These are phyloP conservation scores for Trichomycterus rosablanca DNA, from an alignment of 2,113 vertebrate genomes.

Conservation along the genomic window DNA sequence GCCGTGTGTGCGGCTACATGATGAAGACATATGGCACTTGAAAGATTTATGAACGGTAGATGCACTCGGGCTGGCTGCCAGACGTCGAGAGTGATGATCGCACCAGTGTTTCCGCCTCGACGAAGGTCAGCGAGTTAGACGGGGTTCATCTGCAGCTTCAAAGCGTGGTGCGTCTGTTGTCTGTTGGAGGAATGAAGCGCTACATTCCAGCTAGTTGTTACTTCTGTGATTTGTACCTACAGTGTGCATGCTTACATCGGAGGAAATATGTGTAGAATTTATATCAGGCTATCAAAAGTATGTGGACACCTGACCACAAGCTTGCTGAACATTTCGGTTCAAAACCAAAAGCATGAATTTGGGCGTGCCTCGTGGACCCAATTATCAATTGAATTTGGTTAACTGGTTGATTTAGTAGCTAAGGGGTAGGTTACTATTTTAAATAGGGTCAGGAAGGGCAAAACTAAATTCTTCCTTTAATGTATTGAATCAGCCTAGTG, in stretches of 20 bases:
- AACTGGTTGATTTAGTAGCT: no score
- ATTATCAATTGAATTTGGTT: no score
- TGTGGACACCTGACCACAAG: no score
- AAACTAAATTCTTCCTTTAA: no score
- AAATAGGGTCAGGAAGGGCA: no score
- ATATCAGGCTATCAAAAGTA: no score
- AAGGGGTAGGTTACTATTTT: no score
- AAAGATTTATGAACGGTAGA: conserved; percentile 39
- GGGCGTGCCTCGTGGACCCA: no score
- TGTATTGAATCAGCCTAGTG: no score
- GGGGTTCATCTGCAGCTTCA: conserved; percentile 38
- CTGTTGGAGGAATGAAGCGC: conserved; percentile 35
- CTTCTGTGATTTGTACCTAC: neutral
- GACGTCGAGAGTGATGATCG: conserved; percentile 22
- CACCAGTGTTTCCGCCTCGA: conserved; percentile 27
- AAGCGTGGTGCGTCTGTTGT: conserved; percentile 32
- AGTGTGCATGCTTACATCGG: neutral
- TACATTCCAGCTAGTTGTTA: conserved; percentile 39
- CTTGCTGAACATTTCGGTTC: no score
- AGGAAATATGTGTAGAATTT: neutral
- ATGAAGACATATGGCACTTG: conserved; percentile 28
- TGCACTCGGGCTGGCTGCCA: conserved; percentile 1
- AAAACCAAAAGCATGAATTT: no score
- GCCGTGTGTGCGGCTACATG: conserved; percentile 13
- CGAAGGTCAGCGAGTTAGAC: conserved; percentile 31